Conservation (phyloP, 2,113 vertebrate species). For the Aspiorhynchus laticeps region DNA sequence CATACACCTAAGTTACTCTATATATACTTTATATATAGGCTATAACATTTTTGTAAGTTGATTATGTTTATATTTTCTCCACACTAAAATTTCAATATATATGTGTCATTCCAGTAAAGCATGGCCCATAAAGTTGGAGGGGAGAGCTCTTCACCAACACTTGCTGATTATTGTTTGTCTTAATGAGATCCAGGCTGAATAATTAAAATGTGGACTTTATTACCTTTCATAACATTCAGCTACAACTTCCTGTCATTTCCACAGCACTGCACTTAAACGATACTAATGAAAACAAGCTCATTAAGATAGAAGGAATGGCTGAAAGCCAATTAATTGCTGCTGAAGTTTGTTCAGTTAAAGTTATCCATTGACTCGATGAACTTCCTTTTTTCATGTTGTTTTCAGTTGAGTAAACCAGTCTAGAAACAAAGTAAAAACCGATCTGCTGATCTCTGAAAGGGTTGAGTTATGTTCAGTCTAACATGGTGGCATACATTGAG, state of each 20-base stretch:
- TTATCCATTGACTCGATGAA: constrained; percentile 29
- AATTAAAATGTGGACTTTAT: constrained; percentile 43
- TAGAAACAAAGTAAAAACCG: neutral
- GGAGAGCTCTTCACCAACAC: neutral
- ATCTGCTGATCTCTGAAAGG: constrained; percentile 11
- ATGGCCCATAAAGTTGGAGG: neutral
- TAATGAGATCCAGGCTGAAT: constrained; percentile 46
- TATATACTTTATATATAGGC: no score
- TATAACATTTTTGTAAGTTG: no score
- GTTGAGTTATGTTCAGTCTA: constrained; percentile 10
- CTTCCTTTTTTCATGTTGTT: constrained; percentile 22
- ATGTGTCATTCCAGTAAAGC: neutral
- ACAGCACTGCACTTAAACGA: constrained; percentile 33
- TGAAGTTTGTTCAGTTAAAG: constrained; percentile 34
- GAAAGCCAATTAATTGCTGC: constrained; percentile 44
- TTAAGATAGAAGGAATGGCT: constrained; percentile 42
- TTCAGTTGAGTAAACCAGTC: constrained; percentile 15
- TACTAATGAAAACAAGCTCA: constrained; percentile 52
- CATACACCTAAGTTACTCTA: no score
- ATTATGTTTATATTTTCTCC: neutral
- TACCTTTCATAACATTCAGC: constrained; percentile 48
- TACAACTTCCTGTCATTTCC: constrained; percentile 36
- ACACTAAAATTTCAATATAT: neutral
- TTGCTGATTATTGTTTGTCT: constrained; percentile 16
- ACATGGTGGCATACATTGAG: constrained; percentile 14